Base-by-base conservation (phyloP, 2,113 vertebrate genomes). In the Ochotona curzoniae region DNA sequence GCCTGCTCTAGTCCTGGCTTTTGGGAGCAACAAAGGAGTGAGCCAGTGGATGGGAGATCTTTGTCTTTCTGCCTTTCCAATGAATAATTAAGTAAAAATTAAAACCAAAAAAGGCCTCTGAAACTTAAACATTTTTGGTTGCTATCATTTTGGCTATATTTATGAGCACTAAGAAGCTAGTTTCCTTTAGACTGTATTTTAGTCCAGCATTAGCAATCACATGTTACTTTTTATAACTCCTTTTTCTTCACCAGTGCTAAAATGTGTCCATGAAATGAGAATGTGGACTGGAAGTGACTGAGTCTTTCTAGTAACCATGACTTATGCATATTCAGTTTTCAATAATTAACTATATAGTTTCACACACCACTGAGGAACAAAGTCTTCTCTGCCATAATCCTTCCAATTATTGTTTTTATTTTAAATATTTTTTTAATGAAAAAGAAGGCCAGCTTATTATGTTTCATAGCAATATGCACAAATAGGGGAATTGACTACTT, bases 211-310 rank as follows among this genome's bases (percentile, higher is more conserved):
- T 49, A n/a, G 66, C 66, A 80, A 69, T 49, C 17, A 63, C 7
- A 21, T 9, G 20, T 47, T 82, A 51, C 20, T 89, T 81, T 76
- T 54, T 66, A 3, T 20, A 73, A 60, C 51, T 80, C 30, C 25
- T 32, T 63, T 75, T 44, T 67, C 8, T 88, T 32, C 61, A 64
- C 4, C 25, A 64, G 32, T 67, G n/a, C 25, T 90, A 25, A 79
- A 80, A 47, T 76, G 89, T 79, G 20, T 26, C 47, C 69, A 85
- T 54, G 78, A 80, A 67, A 73, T 49, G 25, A 87, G 82, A 76
- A 66, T 74, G 25, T 87, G 70, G n/a, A 63, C 44, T 71, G 18
- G 30, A 10, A 60, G 1, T 18, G n/a, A 74, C 23, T 78, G 44
- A 79, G 18, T 70, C 7, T 38, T 84, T 89, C 30, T 60, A 84